Evolutionary conservation across 2,113 vertebrate species (phyloP), one percentile per base, ranked within the genome.

Genomic region (Lepus americanus): DNA sequence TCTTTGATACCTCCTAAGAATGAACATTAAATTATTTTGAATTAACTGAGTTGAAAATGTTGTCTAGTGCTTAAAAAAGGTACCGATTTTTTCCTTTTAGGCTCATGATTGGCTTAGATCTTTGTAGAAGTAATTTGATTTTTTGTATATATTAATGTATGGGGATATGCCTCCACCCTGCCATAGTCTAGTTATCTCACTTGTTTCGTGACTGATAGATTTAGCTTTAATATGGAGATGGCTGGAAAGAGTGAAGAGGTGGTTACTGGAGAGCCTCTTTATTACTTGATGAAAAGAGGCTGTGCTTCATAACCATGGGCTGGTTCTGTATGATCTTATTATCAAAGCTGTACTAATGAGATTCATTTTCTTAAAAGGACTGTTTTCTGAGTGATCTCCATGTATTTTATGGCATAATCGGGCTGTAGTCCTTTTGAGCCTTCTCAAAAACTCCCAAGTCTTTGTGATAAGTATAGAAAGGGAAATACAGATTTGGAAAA

Each of bases 111-210:
- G 29, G 23, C 49, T 81, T 90, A 59, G n/a, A 53, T 64, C n/a
- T 95, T 81, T 69, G 19, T 16, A 33, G 63, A 92, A 59, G 39
- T 31, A 36, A 76, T 86, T 84, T 94, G 11, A 6, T 79, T 89
- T 91, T 86, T 31, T 22, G 9, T 31, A 20, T 77, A 14, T 27
- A 16, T 55, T 66, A 51, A 27, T 3, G 29, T 22, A 33, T 7
- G 55, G 11, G 8, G 9, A 55, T 23, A 53, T 1, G 51, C 5
- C 33, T 36, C 8, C 22, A 12, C 29, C n/a, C 2, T 2, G 1
- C 1, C 36, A 9, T 25, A 25, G 10, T 19, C 9, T 49, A 39
- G 1, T 13, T 53, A 49, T 76, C 59, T 82, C 22, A 31, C 9
- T 74, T 67, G 23, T 72, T 61, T 90, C 70, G 23, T 36, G 31